These are phyloP conservation scores for Pocillopora damicornis DNA, from an alignment of 64 coral and sea anemone species.

Conservation along the genomic window DNA sequence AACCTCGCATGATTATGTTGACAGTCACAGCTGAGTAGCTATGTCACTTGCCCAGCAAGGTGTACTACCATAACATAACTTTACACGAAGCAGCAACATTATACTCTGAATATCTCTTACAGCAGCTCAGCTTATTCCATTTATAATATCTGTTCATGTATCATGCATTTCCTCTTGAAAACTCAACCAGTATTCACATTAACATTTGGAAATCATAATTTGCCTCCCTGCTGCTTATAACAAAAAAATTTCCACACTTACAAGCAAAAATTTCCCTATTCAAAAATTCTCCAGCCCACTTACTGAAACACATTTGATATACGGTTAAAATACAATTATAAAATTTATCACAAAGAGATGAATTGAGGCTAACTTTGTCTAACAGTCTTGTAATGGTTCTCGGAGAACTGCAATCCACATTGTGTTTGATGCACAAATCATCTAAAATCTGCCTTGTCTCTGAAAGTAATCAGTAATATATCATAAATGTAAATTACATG, in stretches of 20 bases:
- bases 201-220: no score
- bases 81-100: no score
- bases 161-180: no score
- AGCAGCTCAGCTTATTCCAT: no score
- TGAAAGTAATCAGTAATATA: slow-evolving; percentile 23
- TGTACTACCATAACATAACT: not conserved
- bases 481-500: not conserved
- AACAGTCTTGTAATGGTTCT: slow-evolving; percentile 79
- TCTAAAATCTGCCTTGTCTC: slow-evolving; percentile 84
- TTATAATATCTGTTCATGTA: no score
- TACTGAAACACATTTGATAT: no score
- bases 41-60: slow-evolving; percentile 46
- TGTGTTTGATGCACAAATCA: slow-evolving; percentile 81
- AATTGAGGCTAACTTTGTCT: slow-evolving; percentile 63
- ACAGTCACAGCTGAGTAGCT: slow-evolving; percentile 2
- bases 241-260: no score
- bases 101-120: no score
- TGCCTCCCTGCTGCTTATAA: no score
- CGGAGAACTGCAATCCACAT: slow-evolving; percentile 80
- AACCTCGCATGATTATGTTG: slow-evolving; percentile 31
- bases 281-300: no score
- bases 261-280: no score
- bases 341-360: not conserved
- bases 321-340: not conserved
- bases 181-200: no score